These are phyloP conservation scores for Trichomycterus rosablanca DNA, from an alignment of 2,113 vertebrate species.

Conservation along the genomic window DNA sequence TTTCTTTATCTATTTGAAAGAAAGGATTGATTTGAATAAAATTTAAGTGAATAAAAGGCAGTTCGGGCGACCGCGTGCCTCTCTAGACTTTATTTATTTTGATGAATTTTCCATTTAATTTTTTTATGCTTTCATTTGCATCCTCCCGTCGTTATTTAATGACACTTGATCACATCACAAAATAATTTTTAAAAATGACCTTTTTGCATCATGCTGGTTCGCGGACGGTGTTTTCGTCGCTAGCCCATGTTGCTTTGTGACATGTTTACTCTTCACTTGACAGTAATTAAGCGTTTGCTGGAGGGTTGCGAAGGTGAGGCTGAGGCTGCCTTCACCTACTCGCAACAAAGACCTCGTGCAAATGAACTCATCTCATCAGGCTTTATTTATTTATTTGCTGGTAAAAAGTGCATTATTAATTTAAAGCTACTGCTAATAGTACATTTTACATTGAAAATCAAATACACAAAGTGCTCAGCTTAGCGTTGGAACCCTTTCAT, in stretches of 20 bases:
- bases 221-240: slow-evolving; percentile 1
- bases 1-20: slow-evolving; percentile 40
- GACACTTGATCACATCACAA: not conserved
- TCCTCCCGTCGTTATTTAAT: slow-evolving; percentile 1
- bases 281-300: slow-evolving; percentile 55
- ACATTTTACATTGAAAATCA: no score
- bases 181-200: slow-evolving; percentile 10
- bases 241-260: no score
- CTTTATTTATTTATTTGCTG: no score
- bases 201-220: slow-evolving; percentile 4
- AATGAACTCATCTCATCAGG: no score
- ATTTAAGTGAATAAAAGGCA: slow-evolving; percentile 71
- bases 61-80: slow-evolving; percentile 54
- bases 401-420: no score
- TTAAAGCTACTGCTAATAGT: no score
- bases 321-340: slow-evolving; percentile 50
- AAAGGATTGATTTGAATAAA: slow-evolving; percentile 63
- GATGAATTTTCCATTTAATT: slow-evolving; percentile 65
- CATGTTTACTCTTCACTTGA: slow-evolving; percentile 28
- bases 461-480: no score
- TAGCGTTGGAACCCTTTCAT: no score
- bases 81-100: slow-evolving; percentile 63
- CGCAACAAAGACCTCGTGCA: slow-evolving; percentile 47
- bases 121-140: slow-evolving; percentile 35
- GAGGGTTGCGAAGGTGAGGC: slow-evolving; percentile 23